Conservation (phyloP, 2,797 vertebrate genomes). For the Argentina silus region DNA sequence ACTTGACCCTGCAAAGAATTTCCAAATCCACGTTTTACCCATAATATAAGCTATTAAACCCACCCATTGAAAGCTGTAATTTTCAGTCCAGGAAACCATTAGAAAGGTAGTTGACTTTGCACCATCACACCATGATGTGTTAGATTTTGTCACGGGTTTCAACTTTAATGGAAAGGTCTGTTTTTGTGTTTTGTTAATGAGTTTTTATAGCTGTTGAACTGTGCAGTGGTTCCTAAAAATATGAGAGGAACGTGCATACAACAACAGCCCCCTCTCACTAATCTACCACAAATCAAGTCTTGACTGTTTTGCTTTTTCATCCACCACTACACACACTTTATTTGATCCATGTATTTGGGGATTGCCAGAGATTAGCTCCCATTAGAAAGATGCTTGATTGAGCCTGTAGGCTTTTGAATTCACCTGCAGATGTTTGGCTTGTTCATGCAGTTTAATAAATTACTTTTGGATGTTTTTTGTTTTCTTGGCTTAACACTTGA, state of each 20-base stretch:
- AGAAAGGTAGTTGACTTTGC: constrained; percentile 25
- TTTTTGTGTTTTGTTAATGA: background rate
- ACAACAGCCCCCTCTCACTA: background rate
- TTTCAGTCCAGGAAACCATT: constrained; percentile 22
- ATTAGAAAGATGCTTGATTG: constrained; percentile 14
- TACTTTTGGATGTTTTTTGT: constrained; percentile 22
- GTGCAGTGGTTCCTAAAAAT: background rate
- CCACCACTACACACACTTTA: background rate
- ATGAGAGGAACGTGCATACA: background rate
- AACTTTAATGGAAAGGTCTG: background rate
- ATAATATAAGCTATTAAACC: constrained; percentile 6
- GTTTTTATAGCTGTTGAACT: background rate
- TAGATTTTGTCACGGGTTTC: background rate
- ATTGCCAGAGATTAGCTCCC: background rate
- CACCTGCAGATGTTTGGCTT: constrained; percentile 3
- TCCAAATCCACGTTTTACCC: constrained; percentile 36
- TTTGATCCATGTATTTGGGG: background rate
- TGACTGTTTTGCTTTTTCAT: background rate
- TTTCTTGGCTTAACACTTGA: constrained; percentile 26
- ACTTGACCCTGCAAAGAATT: constrained; percentile 34
- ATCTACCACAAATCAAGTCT: background rate
- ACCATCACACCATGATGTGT: background rate
- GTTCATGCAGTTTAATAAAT: constrained; percentile 25
- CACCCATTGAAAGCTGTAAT: constrained; percentile 11
- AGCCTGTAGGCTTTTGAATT: background rate